Base-by-base conservation (phyloP, 2,888 invertebrate species). In the Atethmia centrago region DNA sequence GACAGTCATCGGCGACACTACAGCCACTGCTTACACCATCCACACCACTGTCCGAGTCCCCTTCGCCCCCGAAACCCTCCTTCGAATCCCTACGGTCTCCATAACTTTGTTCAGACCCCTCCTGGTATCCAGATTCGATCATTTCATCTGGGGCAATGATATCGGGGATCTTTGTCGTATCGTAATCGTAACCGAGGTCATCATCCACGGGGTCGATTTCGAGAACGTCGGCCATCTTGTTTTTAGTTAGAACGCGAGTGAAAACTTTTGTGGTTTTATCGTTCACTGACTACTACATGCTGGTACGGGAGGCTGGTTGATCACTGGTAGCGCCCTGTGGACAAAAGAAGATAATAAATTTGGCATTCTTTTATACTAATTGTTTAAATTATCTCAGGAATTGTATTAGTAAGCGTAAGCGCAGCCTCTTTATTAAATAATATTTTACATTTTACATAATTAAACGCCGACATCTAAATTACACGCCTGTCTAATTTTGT, bases 11-110 rank as follows among this genome's bases (percentile, higher is more conserved):
- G 56, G 94, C 97, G 55, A 97, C 94, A 87, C 97, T 97, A 86
- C 97, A 97, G 14, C 97, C 96, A 85, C 96, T 96, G 92, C 97
- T 97, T 72, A 97, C 96, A 70, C 97, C 97, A 73, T 97, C 97
- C 87, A 97, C 97, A 63, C 97, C 97, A 84, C 96, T 95, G 86
- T 97, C 97, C 63, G 95, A 95, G 82, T 96, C 96, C 21, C 94
- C 94, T 73, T 96, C 95, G 25, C 95, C 95, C 7, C 95, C 93
- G 74, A 94, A 95, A 2, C 95, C 95, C 82, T 95, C 95, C 87
- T 95, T 95, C 7, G 95, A 95, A 80, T 95, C 95, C 81, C 96
- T 89, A 81, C 96, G 87, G 40, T 96, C 96, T 73, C 96, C 95
- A 73, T 91, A 96, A 78, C 96, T 96, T 86, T 92, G 92, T 85